phyloP scores from a whole-genome alignment of 1,140 invertebrate genomes.

The Vanessa atalanta region DNA sequence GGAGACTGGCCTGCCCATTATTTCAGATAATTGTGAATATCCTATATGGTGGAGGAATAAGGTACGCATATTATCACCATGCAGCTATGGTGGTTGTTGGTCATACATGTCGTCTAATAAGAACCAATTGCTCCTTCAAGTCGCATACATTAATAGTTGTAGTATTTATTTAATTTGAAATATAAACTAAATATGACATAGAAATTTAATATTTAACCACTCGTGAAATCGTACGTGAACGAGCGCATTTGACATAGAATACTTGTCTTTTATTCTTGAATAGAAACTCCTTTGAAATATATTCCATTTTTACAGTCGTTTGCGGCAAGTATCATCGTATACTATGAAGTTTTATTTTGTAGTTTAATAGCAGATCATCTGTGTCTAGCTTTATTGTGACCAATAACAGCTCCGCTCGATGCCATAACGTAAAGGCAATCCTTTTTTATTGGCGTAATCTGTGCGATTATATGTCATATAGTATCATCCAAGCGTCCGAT shows the following conservation, averaged over 20 bases:
- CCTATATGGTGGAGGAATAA: too few species aligned
- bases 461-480: conserved; percentile 39
- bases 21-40: too few species aligned
- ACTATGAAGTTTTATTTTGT: conserved; percentile 18
- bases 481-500: conserved; percentile 8
- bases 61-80: too few species aligned
- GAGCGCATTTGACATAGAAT: not conserved
- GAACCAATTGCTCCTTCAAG: too few species aligned
- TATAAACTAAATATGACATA: not conserved
- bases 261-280: not conserved
- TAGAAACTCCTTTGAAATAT: not conserved
- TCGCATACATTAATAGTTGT: not conserved
- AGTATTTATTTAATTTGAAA: not conserved
- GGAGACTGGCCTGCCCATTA: too few species aligned
- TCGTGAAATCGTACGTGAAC: not conserved
- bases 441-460: conserved; percentile 52
- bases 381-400: conserved; percentile 42
- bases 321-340: not conserved
- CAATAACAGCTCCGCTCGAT: conserved; percentile 44
- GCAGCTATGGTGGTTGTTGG: too few species aligned
- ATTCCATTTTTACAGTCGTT: conserved; percentile 9
- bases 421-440: conserved; percentile 48
- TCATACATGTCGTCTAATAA: too few species aligned
- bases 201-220: not conserved
- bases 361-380: conserved; percentile 10